Evolutionary conservation across 1,140 invertebrate genomes (phyloP).

Genomic region (Diuraphis noxia): DNA sequence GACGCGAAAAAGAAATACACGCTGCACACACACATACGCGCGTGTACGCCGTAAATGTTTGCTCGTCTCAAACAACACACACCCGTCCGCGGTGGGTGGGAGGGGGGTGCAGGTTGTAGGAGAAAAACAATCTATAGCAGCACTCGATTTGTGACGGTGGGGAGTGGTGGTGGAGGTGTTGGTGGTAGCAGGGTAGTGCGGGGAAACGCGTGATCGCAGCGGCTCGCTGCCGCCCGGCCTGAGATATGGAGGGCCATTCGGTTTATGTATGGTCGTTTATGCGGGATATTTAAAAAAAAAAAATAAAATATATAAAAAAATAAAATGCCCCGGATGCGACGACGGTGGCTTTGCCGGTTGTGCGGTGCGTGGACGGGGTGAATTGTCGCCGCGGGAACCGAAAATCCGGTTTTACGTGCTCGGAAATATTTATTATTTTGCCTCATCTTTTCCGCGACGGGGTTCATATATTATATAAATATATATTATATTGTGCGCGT

Average conservation of each 20-base stretch:
- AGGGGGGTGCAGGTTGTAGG: not conserved
- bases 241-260: not conserved
- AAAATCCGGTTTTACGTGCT: slow-evolving; percentile 53
- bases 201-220: not conserved
- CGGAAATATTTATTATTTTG: slow-evolving; percentile 49
- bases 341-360: not conserved
- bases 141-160: too few relatives aligned
- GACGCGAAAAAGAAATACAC: slow-evolving; percentile 16
- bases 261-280: slow-evolving; percentile 50
- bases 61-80: not conserved
- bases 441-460: slow-evolving; percentile 19
- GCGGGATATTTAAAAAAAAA: slow-evolving; percentile 50
- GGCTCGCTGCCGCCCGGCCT: not conserved
- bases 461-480: not conserved
- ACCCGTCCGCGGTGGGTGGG: not conserved
- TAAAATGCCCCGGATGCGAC: not conserved
- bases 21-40: not conserved
- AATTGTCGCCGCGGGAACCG: slow-evolving; percentile 51
- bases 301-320: too few relatives aligned
- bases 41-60: slow-evolving; percentile 27
- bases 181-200: not conserved
- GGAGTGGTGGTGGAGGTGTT: too few relatives aligned
- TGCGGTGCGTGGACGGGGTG: not conserved
- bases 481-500: not conserved
- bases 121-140: not conserved